A percentile compares a stretch with the other conserved stretches of the same genome.
Evolutionary conservation across 2,888 invertebrate genomes (phyloP).

Genomic region (Rhamphomyia laevipes): DNA sequence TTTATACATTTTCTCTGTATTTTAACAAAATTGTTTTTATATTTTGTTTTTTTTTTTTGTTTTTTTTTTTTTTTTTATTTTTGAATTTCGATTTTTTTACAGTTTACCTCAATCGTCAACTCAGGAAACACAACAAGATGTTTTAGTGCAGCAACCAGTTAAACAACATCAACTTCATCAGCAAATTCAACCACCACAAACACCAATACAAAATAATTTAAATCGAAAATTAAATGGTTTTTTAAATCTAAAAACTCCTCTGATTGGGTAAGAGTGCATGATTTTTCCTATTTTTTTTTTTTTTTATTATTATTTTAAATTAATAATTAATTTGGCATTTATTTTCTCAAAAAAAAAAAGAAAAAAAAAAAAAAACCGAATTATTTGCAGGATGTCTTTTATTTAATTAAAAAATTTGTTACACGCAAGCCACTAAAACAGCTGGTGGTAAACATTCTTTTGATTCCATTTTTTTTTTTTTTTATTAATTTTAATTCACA

Average conservation of each 20-base stretch:
- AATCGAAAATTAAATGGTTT: slow-evolving; percentile 37
- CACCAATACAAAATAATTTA: slow-evolving; percentile 33
- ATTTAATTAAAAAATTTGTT: too few species aligned
- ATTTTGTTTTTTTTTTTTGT: neutral
- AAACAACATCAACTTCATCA: slow-evolving; percentile 13
- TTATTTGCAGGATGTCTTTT: too few species aligned
- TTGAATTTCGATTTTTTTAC: neutral
- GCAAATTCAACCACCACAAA: slow-evolving; percentile 20
- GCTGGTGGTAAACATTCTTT: too few species aligned
- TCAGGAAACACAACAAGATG: slow-evolving; percentile 29
- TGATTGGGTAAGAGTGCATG: slow-evolving; percentile 30
- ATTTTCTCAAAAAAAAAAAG: neutral
- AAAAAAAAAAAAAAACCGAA: too few species aligned
- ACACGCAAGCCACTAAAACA: too few species aligned
- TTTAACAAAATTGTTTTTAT: too few species aligned
- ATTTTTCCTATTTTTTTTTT: neutral
- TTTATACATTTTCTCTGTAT: too few species aligned
- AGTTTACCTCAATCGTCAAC: slow-evolving; percentile 25
- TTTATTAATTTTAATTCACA: too few species aligned
- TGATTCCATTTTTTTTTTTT: too few species aligned
- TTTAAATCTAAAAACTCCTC: slow-evolving; percentile 33
- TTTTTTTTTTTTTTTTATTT: neutral
- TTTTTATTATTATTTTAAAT: neutral
- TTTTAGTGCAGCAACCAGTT: neutral
- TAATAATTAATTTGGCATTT: neutral